phyloP scores from a whole-genome alignment of 2,797 vertebrate genomes.

The Macrochelys suwanniensis region DNA sequence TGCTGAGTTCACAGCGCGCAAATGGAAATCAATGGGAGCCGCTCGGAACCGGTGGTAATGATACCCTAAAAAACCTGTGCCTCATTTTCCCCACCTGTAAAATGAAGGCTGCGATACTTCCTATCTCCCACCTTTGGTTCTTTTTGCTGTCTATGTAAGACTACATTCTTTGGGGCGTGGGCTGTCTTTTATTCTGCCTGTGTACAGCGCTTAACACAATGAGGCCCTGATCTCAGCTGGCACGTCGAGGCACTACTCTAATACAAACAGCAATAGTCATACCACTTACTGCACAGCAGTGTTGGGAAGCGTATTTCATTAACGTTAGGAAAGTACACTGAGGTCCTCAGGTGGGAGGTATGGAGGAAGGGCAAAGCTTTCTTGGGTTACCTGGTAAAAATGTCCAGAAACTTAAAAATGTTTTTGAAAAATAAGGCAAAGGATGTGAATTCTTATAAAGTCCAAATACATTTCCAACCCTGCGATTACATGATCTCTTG shows the following conservation, averaged over 20 bases:
- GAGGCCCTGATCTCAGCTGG: background rate
- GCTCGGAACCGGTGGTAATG: background rate
- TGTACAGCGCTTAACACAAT: background rate
- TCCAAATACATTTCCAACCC: background rate
- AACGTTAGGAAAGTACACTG: background rate
- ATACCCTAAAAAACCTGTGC: background rate
- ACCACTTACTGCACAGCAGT: background rate
- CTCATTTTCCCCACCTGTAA: background rate
- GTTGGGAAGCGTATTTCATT: rapidly evolving
- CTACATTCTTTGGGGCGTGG: background rate
- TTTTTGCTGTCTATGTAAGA: background rate
- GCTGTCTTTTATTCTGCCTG: background rate
- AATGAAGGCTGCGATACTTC: rapidly evolving
- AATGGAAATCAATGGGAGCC: background rate
- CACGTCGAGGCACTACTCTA: background rate
- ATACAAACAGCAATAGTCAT: rapidly evolving
- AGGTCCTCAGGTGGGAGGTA: background rate
- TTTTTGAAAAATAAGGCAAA: background rate
- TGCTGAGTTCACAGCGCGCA: background rate
- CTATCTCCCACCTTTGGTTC: rapidly evolving
- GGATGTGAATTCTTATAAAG: background rate
- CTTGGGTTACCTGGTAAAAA: background rate
- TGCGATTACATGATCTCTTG: background rate
- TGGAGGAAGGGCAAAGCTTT: rapidly evolving
- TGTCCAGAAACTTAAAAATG: background rate